These are phyloP conservation scores for Progne subis DNA, from an alignment of 2,113 vertebrate species.

Conservation along the genomic window DNA sequence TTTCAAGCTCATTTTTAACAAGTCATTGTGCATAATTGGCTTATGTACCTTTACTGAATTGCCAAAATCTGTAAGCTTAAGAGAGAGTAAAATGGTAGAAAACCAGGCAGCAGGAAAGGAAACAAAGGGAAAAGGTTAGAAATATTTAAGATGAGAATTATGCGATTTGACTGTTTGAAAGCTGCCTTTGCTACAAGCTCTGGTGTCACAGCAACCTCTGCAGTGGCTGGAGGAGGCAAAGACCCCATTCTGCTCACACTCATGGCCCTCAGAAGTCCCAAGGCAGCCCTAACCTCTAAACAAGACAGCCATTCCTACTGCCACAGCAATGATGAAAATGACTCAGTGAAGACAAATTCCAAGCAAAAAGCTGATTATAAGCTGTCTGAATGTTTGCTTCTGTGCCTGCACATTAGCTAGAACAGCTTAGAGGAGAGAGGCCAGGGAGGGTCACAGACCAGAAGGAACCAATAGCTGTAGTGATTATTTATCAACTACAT, in stretches of 20 bases:
- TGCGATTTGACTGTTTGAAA: background rate
- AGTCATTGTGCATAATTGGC: background rate
- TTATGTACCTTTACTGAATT: conserved; percentile 86
- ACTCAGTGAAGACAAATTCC: background rate
- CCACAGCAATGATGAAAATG: background rate
- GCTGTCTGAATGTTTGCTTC: background rate
- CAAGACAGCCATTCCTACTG: background rate
- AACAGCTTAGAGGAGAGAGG: background rate
- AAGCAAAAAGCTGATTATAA: background rate
- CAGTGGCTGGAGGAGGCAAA: background rate
- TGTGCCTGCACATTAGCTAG: background rate
- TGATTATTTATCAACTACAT: background rate
- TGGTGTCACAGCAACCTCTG: background rate
- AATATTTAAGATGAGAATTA: background rate
- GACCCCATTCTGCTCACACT: background rate
- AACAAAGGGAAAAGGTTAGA: conserved; percentile 65
- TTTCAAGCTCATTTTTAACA: background rate
- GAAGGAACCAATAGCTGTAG: background rate
- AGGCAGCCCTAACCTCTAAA: background rate
- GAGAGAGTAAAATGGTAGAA: conserved; percentile 47
- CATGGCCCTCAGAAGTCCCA: background rate
- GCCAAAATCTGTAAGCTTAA: conserved; percentile 85
- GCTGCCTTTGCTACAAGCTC: background rate
- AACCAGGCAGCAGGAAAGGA: conserved; percentile 76
- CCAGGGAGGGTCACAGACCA: background rate